These are phyloP conservation scores for Odontomachus brunneus DNA, from an alignment of 1,140 invertebrate species.

Conservation along the genomic window DNA sequence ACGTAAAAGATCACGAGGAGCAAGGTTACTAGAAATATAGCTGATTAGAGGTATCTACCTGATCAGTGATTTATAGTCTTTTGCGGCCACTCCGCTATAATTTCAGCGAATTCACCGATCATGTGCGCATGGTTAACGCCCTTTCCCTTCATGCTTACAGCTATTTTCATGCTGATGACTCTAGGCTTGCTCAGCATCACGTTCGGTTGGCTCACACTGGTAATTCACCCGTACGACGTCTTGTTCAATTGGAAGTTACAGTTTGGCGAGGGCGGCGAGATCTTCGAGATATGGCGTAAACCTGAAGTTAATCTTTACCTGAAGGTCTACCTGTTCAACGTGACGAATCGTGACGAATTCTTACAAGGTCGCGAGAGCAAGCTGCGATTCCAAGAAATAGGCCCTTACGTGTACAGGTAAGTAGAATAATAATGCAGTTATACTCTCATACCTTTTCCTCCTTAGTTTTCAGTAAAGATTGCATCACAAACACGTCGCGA, in stretches of 20 bases:
- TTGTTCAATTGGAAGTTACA: constrained; percentile 91
- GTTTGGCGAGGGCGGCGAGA: constrained; percentile 90
- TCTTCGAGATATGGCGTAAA: constrained; percentile 94
- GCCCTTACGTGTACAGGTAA: constrained; percentile 97
- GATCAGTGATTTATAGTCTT: neutral
- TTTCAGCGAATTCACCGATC: neutral
- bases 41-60: constrained; percentile 5
- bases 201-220: constrained; percentile 87
- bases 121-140: neutral
- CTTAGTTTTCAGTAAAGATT: too few relatives aligned
- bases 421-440: constrained; percentile 65
- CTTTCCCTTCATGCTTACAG: constrained; percentile 82
- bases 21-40: constrained; percentile 2
- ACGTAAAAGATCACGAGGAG: neutral
- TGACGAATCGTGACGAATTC: constrained; percentile 94
- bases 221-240: constrained; percentile 90
- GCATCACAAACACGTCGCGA: neutral
- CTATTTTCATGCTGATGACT: constrained; percentile 88
- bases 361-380: constrained; percentile 89
- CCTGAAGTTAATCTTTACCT: constrained; percentile 94
- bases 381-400: constrained; percentile 91
- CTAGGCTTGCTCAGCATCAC: constrained; percentile 88
- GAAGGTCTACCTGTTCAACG: constrained; percentile 94
- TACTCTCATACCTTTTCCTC: neutral
- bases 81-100: neutral